These are phyloP conservation scores for Odontothrips loti DNA, from an alignment of 2,888 invertebrate genomes.

Conservation along the genomic window DNA sequence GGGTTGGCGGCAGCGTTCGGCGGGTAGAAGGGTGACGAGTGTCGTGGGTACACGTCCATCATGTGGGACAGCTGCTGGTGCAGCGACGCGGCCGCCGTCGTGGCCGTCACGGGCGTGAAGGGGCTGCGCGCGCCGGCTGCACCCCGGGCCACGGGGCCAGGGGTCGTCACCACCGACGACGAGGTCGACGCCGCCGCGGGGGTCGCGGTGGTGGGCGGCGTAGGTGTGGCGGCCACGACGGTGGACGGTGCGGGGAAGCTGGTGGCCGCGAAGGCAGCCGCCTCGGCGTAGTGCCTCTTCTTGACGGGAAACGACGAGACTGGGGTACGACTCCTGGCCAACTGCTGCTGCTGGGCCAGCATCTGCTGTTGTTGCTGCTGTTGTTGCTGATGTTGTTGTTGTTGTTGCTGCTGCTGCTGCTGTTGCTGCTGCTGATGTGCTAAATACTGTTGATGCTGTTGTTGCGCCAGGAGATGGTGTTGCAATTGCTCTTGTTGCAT, in stretches of 20 bases:
- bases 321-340: slow-evolving; percentile 38
- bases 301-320: slow-evolving; percentile 40
- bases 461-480: slow-evolving; percentile 40
- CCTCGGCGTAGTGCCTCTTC: slow-evolving; percentile 27
- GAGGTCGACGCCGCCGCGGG: slow-evolving; percentile 39
- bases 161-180: not conserved
- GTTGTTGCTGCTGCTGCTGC: slow-evolving; percentile 36
- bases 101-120: slow-evolving; percentile 35
- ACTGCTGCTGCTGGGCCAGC: slow-evolving; percentile 38
- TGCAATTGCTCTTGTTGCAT: slow-evolving; percentile 39
- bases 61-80: slow-evolving; percentile 45
- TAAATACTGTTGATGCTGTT: slow-evolving; percentile 38
- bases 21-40: slow-evolving; percentile 38
- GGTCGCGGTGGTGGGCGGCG: slow-evolving; percentile 34
- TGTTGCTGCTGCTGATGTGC: slow-evolving; percentile 25
- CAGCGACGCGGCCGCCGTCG: slow-evolving; percentile 35
- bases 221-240: slow-evolving; percentile 37
- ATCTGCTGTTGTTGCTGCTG: slow-evolving; percentile 37
- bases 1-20: slow-evolving; percentile 37
- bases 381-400: slow-evolving; percentile 32
- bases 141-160: not conserved
- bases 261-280: slow-evolving; percentile 35
- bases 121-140: slow-evolving; percentile 38
- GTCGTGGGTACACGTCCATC: slow-evolving; percentile 45
- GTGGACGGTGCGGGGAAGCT: slow-evolving; percentile 44